phyloP scores from a whole-genome alignment of 2,113 vertebrate genomes.

The Anoplopoma fimbria region DNA sequence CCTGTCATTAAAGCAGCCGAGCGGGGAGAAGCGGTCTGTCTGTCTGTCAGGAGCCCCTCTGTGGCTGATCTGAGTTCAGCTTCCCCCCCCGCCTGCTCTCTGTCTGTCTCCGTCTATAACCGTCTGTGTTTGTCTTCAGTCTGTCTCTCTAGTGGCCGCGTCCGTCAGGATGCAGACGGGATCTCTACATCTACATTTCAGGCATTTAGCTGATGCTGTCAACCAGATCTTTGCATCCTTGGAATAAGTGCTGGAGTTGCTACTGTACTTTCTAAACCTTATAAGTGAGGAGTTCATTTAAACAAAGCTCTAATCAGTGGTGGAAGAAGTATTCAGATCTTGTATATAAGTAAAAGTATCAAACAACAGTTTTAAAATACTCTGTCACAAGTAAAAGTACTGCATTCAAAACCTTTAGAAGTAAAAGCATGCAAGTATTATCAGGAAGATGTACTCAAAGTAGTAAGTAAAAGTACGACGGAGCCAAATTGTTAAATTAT shows the following conservation, averaged over 20 bases:
- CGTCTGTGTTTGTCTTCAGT: constrained; percentile 13
- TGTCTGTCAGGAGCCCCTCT: constrained; percentile 31
- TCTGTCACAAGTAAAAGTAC: no score
- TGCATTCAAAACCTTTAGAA: no score
- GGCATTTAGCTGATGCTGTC: constrained; percentile 24
- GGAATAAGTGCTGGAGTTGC: neutral
- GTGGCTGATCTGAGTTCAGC: constrained; percentile 23
- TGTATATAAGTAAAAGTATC: no score
- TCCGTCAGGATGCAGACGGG: constrained; percentile 33
- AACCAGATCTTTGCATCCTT: neutral
- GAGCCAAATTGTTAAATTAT: no score
- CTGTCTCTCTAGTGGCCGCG: constrained; percentile 13
- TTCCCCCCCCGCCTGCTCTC: neutral
- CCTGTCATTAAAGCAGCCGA: constrained; percentile 47
- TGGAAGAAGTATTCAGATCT: no score
- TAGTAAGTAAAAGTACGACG: no score
- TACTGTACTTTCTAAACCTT: neutral
- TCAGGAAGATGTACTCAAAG: no score
- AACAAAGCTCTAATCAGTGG: neutral
- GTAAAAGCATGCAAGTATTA: no score
- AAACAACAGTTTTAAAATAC: no score
- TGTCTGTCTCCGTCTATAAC: constrained; percentile 14
- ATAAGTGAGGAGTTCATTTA: neutral
- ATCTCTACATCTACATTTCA: constrained; percentile 23
- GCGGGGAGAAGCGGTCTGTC: constrained; percentile 19